phyloP scores from a whole-genome alignment of 1,140 invertebrate genomes.

The Drosophila rufa region DNA sequence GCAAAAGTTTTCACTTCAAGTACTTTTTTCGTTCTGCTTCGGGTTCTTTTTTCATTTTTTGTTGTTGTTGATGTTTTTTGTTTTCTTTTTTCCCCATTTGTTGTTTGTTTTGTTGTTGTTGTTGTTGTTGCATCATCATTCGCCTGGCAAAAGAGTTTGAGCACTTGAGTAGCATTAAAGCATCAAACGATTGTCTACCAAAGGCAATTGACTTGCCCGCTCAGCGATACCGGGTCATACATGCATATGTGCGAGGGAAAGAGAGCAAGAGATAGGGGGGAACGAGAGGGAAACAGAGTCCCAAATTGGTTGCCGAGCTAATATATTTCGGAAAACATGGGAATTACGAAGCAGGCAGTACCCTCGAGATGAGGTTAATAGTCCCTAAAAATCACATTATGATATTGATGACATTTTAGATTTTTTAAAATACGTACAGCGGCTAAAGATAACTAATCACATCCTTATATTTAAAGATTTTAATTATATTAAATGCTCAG shows the following conservation, averaged over 20 bases:
- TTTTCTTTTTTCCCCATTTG: slow-evolving; percentile 4
- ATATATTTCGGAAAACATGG: neutral
- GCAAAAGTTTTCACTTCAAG: slow-evolving; percentile 73
- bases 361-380: neutral
- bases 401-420: no score
- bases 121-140: slow-evolving; percentile 48
- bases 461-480: no score
- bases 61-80: slow-evolving; percentile 33
- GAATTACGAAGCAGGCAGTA: neutral
- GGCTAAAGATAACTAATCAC: no score
- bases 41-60: neutral
- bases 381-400: no score
- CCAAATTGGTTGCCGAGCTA: slow-evolving; percentile 10
- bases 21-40: slow-evolving; percentile 59
- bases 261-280: neutral
- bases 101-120: slow-evolving; percentile 19
- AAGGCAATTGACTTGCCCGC: slow-evolving; percentile 32
- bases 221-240: slow-evolving; percentile 16
- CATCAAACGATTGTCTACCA: slow-evolving; percentile 67
- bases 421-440: no score
- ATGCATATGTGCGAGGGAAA: slow-evolving; percentile 1
- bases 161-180: slow-evolving; percentile 77
- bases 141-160: slow-evolving; percentile 67
- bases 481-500: no score
- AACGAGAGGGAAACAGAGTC: neutral